These are phyloP conservation scores for Champsocephalus gunnari DNA, from an alignment of 2,797 vertebrate species.

Conservation along the genomic window DNA sequence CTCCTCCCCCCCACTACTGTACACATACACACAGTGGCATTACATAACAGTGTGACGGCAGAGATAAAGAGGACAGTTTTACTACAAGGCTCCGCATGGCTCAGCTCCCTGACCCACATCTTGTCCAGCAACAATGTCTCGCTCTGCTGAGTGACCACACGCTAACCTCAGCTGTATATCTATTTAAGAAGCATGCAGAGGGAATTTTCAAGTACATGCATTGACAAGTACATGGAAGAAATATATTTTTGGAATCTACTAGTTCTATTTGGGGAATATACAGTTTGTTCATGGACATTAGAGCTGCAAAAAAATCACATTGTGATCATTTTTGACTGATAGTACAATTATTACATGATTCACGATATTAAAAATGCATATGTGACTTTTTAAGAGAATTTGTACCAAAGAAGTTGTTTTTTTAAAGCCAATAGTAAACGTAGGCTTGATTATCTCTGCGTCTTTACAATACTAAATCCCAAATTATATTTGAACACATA, in stretches of 20 bases:
- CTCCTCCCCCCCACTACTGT: conserved; percentile 50
- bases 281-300: not conserved
- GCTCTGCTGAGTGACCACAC: conserved; percentile 51
- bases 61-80: conserved; percentile 82
- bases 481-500: no score
- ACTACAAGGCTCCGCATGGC: conserved; percentile 76
- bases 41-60: conserved; percentile 80
- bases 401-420: no score
- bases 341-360: no score
- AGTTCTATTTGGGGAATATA: not conserved
- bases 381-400: no score
- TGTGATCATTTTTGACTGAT: no score
- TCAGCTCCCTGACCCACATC: conserved; percentile 83
- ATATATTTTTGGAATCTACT: not conserved
- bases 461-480: no score
- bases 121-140: conserved; percentile 58
- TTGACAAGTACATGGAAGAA: not conserved
- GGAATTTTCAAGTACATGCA: not conserved
- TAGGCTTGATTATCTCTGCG: no score
- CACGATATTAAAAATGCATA: no score
- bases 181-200: conserved; percentile 9
- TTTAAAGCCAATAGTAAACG: no score
- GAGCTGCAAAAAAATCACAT: no score
- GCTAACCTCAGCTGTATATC: conserved; percentile 15
- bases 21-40: conserved; percentile 67